A percentile compares a stretch with the other conserved stretches of the same genome.
phyloP scores from a whole-genome alignment of 2,888 invertebrate genomes.

The Germaria angustata region DNA sequence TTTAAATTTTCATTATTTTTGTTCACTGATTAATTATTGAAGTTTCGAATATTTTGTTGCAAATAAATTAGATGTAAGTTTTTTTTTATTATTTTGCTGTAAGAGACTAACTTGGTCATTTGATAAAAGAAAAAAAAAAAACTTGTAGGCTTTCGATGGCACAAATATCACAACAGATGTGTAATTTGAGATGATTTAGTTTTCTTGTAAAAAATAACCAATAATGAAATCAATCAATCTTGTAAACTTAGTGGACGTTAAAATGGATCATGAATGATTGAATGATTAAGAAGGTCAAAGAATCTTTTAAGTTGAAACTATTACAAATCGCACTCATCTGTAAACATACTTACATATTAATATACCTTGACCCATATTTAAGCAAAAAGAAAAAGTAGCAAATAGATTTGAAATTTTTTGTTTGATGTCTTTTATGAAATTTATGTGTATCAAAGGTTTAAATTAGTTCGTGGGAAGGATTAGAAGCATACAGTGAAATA shows the following conservation, averaged over 20 bases:
- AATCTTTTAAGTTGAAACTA: no score
- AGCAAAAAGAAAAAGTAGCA: no score
- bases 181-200: neutral
- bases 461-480: no score
- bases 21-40: conserved; percentile 17
- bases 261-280: no score
- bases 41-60: conserved; percentile 19
- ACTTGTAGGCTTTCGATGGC: neutral
- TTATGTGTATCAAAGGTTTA: no score
- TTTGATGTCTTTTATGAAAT: no score
- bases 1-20: neutral
- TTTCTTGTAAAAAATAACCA: neutral
- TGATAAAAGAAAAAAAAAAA: neutral
- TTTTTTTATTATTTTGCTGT: neutral
- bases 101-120: neutral
- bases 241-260: no score
- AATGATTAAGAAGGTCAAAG: no score
- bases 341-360: neutral
- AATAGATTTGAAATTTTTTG: no score
- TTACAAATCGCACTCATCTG: neutral
- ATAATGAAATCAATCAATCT: no score
- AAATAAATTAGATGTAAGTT: neutral
- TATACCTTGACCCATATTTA: no score
- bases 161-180: neutral
- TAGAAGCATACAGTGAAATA: no score